These are phyloP conservation scores for Ophthalmolycus amberensis DNA, from an alignment of 2,113 vertebrate species.

Conservation along the genomic window DNA sequence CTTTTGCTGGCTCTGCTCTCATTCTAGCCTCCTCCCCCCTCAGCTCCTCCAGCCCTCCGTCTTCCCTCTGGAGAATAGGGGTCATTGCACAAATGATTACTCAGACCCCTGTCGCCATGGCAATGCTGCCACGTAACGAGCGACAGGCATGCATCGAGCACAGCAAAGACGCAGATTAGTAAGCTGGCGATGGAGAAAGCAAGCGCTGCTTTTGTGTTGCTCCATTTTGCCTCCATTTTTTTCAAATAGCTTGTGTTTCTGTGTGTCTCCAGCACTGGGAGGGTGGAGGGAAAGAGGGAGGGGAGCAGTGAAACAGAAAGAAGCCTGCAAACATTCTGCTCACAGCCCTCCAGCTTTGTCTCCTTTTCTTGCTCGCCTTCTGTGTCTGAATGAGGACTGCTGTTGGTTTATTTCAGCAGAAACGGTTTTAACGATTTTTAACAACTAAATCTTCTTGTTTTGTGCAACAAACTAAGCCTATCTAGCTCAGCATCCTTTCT, in stretches of 20 bases:
- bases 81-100: slow-evolving; percentile 98
- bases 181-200: slow-evolving; percentile 85
- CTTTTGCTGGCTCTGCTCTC: slow-evolving; percentile 66
- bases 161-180: slow-evolving; percentile 91
- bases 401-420: slow-evolving; percentile 51
- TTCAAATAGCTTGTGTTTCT: slow-evolving; percentile 59
- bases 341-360: slow-evolving; percentile 78
- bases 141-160: slow-evolving; percentile 90
- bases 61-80: slow-evolving; percentile 93
- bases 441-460: background rate
- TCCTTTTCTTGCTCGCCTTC: slow-evolving; percentile 54
- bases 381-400: slow-evolving; percentile 66
- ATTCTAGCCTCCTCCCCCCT: slow-evolving; percentile 59
- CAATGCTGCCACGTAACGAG: slow-evolving; percentile 90
- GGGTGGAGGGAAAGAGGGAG: slow-evolving; percentile 62
- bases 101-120: slow-evolving; percentile 95
- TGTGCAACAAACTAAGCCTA: background rate
- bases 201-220: slow-evolving; percentile 83
- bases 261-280: slow-evolving; percentile 69
- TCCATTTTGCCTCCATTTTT: slow-evolving; percentile 72
- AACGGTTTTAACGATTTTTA: slow-evolving; percentile 27
- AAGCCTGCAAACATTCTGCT: slow-evolving; percentile 72
- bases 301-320: slow-evolving; percentile 55
- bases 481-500: background rate
- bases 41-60: slow-evolving; percentile 60